Evolutionary conservation across 2,797 vertebrate species (phyloP), one percentile per base, ranked within the genome.

Genomic region (Loriculus beryllinus): DNA sequence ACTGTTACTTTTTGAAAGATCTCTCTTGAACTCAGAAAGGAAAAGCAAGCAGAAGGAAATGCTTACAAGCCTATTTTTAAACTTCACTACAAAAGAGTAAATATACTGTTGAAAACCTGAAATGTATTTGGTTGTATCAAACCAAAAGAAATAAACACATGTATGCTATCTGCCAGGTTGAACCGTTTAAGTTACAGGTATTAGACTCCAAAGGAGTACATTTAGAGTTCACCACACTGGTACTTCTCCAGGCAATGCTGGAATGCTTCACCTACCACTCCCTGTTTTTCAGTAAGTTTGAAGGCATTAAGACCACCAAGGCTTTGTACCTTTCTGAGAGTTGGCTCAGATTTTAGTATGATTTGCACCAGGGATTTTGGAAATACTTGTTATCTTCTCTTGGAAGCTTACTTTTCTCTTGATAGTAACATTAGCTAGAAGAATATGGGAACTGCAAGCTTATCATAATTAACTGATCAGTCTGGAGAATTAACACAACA

Each of bases 231-330:
- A 83, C 19, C 26, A 25, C 54, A 20, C 43, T 65, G 68, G 40
- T 92, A 64, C 13, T 96, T 86, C 67, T 93, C 62, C 25, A 86
- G 62, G 57, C 67, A 76, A 21, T 71, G n/a, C 28, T 90, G 78
- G 77, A 93, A 82, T 88, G 82, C 45, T 54, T 90, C 62, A 74
- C 47, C 43, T 90, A 47, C 90, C 90, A 71, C 90, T 93, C 94
- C 92, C 71, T 93, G 72, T 31, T 82, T 90, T 83, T 83, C 56
- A 89, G 31, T 80, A 48, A 81, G 26, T 82, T 69, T 71, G 40
- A 82, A 93, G 56, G 35, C 31, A 85, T 76, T 60, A 92, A 88
- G 93, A 96, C 86, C 93, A 95, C 88, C 91, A 92, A 74, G 72
- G 83, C 60, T 95, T 90, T 90, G 49, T 56, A 91, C 59, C 42